phyloP scores from a whole-genome alignment of 2,888 invertebrate genomes.

The Scaptomyza reducta region DNA sequence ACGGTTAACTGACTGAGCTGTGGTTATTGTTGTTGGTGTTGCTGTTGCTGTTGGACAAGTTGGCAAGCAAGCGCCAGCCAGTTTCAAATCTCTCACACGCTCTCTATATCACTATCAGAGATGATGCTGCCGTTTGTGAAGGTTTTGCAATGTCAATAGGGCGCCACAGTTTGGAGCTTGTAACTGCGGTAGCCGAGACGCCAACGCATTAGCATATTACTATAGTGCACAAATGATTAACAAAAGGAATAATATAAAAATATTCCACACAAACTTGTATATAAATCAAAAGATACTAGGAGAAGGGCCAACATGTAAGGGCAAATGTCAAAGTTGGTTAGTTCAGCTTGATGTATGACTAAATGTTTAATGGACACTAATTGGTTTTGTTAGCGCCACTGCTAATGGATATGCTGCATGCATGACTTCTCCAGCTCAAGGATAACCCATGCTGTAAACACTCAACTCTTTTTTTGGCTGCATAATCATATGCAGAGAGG shows the following conservation, averaged over 20 bases:
- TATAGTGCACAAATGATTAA: neutral
- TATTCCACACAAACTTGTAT: neutral
- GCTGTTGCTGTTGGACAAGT: conserved; percentile 17
- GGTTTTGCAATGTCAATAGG: conserved; percentile 76
- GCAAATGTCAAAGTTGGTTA: conserved; percentile 41
- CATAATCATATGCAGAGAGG: conserved; percentile 17
- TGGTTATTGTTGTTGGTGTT: conserved; percentile 6
- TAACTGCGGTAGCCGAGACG: conserved; percentile 40
- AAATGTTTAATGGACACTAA: conserved; percentile 33
- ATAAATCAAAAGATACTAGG: conserved; percentile 35
- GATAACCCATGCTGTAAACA: conserved; percentile 36
- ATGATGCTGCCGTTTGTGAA: conserved; percentile 39
- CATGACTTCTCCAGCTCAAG: conserved; percentile 59
- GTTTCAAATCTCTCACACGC: conserved; percentile 37
- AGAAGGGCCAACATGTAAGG: conserved; percentile 23
- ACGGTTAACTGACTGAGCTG: conserved; percentile 20
- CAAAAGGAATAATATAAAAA: neutral
- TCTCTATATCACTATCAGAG: conserved; percentile 11
- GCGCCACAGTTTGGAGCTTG: conserved; percentile 26
- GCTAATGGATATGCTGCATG: conserved; percentile 63
- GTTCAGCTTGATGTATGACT: conserved; percentile 19
- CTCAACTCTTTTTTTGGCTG: neutral
- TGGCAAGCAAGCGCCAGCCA: too few relatives aligned
- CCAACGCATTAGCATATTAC: conserved; percentile 64
- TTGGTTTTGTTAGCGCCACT: conserved; percentile 46